Conservation (phyloP, 1,140 invertebrate species). For the Aporrectodea caliginosa region DNA sequence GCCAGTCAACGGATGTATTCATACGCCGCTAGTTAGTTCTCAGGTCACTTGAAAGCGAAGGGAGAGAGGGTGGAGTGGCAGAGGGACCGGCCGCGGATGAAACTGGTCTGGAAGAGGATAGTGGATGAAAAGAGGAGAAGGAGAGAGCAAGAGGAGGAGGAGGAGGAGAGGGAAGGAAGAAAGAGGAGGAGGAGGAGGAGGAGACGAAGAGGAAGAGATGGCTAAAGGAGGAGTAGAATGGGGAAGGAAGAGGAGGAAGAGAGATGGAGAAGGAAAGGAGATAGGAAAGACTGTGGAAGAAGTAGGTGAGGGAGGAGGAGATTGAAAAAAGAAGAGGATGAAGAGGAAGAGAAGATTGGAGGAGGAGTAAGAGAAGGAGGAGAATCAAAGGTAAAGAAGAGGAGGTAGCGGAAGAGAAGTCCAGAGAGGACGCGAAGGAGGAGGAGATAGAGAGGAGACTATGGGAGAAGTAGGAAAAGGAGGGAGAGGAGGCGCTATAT, state of each 20-base stretch:
- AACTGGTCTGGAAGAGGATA: too few relatives aligned
- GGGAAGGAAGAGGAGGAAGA: background rate
- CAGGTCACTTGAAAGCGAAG: too few relatives aligned
- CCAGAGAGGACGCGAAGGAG: background rate
- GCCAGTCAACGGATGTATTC: too few relatives aligned
- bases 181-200: background rate
- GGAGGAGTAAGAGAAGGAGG: background rate
- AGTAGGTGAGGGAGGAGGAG: too few relatives aligned
- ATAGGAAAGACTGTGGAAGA: background rate
- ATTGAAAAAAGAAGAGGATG: background rate
- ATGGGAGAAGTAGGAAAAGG: background rate
- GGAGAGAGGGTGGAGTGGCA: too few relatives aligned
- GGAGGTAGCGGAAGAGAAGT: background rate
- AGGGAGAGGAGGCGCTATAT: too few relatives aligned
- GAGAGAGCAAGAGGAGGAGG: background rate
- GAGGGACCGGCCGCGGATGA: too few relatives aligned
- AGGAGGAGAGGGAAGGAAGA: too few relatives aligned
- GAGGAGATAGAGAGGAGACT: background rate
- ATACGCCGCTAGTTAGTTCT: too few relatives aligned
- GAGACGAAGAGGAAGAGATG: background rate
- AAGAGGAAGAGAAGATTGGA: background rate
- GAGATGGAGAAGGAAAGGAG: background rate
- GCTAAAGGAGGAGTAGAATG: background rate
- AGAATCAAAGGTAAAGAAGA: background rate
- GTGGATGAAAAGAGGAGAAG: too few relatives aligned